Evolutionary conservation across 1,140 invertebrate species (phyloP), one percentile per base, ranked within the genome.

Genomic region (Pristionchus pacificus): DNA sequence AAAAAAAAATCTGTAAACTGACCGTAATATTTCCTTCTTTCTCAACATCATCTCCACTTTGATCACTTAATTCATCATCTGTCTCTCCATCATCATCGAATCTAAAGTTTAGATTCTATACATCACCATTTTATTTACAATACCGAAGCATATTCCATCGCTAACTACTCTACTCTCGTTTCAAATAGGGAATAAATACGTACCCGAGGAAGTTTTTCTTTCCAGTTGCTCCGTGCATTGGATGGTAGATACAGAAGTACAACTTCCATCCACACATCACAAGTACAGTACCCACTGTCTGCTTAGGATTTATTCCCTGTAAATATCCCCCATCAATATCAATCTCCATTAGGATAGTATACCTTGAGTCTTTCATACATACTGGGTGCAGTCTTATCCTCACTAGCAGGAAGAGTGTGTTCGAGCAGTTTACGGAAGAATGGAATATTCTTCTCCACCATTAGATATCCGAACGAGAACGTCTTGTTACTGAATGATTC

Each of bases 161-260:
- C n/a, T 19, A 49, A 49, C 19, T 19, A 49, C 6, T 49, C 38
- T 10, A 10, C 19, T 19, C 38, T 10, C 38, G 6, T 19, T 49
- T 49, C 38, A 49, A 74, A 66, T 27, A 59, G n/a, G 71, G 3
- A n/a, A 68, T 55, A 24, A 68, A n/a, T n/a, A n/a, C 71, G 14
- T 59, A 72, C 28, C 66, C 71, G 15, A 73, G 69, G 61, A 73
- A 73, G 29, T 73, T 65, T 1, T 69, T 68, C n/a, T 68, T 33
- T 30, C 65, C 71, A 1, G 67, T 19, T 19, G 70, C 64, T 6
- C 38, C 59, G 63, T 84, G 79, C 71, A 77, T 83, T 38, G 94
- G 93, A 86, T 98, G 95, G 86, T 96, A 98, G 87, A 98, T 94
- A 84, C 93, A 97, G 86, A 97, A 97, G 85, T 97, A 97, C 85